Evolutionary conservation across 2,797 vertebrate species (phyloP).

Genomic region (Typhlichthys eigenmanni): DNA sequence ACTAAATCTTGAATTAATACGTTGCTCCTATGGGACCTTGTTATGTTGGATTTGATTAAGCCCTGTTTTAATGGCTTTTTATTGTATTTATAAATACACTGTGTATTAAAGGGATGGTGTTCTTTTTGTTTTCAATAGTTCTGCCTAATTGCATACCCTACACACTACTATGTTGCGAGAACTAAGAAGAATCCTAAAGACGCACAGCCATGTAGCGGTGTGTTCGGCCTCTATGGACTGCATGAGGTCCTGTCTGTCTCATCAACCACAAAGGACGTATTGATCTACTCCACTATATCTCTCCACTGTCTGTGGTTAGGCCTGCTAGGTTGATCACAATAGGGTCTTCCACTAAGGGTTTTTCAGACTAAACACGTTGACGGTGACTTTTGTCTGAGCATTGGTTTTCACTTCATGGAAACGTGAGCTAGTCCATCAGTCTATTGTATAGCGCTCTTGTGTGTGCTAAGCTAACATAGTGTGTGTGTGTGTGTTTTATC

Average conservation of each 20-base stretch:
- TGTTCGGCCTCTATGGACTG: slow-evolving; percentile 7
- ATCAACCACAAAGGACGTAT: slow-evolving; percentile 21
- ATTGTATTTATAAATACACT: background rate
- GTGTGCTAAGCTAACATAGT: no score
- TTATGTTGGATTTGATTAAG: background rate
- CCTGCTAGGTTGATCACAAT: background rate
- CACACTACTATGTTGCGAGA: no score
- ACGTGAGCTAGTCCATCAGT: no score
- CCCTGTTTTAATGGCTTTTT: no score
- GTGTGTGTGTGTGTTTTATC: slow-evolving; percentile 35
- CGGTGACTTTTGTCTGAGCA: no score
- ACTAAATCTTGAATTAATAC: no score
- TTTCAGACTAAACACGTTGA: background rate
- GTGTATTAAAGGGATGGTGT: background rate
- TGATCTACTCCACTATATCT: slow-evolving; percentile 11
- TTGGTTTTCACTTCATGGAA: background rate
- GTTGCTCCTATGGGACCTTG: background rate
- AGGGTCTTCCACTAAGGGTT: background rate
- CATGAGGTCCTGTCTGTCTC: background rate
- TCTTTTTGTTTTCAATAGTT: no score
- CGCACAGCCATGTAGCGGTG: background rate
- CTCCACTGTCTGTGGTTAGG: slow-evolving; percentile 12
- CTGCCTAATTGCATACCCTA: background rate
- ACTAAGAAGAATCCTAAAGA: no score
- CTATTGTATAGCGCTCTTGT: no score